A percentile compares a stretch with the other conserved stretches of the same genome.
Evolutionary conservation across 2,888 invertebrate genomes (phyloP).

Genomic region (Amphipyra berbera): DNA sequence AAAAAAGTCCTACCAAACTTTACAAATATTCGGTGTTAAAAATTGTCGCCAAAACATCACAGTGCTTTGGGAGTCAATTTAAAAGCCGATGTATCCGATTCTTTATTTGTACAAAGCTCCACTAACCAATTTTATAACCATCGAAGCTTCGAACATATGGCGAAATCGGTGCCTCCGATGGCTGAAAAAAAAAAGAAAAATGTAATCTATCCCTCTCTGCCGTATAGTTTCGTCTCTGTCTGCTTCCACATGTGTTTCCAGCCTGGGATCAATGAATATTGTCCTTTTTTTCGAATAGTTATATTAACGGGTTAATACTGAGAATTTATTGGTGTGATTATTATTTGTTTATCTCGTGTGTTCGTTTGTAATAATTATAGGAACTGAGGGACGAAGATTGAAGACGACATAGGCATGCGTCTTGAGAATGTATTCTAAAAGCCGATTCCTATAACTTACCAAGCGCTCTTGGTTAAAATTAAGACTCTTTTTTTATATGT

Average conservation of each 20-base stretch:
- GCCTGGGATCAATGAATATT: slow-evolving; percentile 80
- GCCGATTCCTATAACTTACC: too few species aligned
- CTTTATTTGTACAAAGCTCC: slow-evolving; percentile 49
- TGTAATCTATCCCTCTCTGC: slow-evolving; percentile 56
- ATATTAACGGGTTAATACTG: slow-evolving; percentile 67
- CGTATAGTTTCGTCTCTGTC: slow-evolving; percentile 66
- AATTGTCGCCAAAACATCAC: slow-evolving; percentile 23
- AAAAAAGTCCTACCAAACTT: not conserved
- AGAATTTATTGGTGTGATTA: slow-evolving; percentile 60
- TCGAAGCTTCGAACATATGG: slow-evolving; percentile 75
- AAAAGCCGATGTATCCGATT: slow-evolving; percentile 32
- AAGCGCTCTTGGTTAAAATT: too few species aligned
- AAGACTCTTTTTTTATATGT: too few species aligned
- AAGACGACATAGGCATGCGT: not conserved
- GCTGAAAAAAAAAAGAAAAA: slow-evolving; percentile 68
- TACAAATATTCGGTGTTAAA: slow-evolving; percentile 20
- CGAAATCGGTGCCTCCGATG: slow-evolving; percentile 78
- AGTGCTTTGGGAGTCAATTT: slow-evolving; percentile 26
- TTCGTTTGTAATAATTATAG: slow-evolving; percentile 5
- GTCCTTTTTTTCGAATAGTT: slow-evolving; percentile 72
- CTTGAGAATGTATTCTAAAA: not conserved
- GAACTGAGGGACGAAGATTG: slow-evolving; percentile 6
- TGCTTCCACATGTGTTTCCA: slow-evolving; percentile 78
- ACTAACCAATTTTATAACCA: slow-evolving; percentile 71
- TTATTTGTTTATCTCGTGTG: slow-evolving; percentile 42